A percentile compares a stretch with the other conserved stretches of the same genome.
Evolutionary conservation across 2,888 invertebrate species (phyloP).

Genomic region (Linnaemya tessellans): DNA sequence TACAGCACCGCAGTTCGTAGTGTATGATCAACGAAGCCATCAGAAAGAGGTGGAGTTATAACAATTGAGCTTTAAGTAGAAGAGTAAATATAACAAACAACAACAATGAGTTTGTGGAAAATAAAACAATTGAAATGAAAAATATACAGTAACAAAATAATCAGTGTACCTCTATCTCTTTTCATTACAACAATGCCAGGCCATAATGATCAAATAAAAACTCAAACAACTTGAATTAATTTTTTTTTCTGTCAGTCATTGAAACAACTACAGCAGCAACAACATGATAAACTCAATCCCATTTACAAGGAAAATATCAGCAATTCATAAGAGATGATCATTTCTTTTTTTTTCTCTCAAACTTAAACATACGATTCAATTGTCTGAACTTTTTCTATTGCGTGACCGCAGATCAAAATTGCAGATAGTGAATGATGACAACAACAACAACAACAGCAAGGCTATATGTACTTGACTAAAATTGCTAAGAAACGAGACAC

Average conservation of each 20-base stretch:
- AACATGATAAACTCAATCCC: conserved; percentile 10
- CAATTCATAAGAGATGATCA: conserved; percentile 28
- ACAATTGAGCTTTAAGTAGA: conserved; percentile 31
- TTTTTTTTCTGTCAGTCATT: conserved; percentile 35
- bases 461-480: not conserved
- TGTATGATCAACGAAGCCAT: conserved; percentile 8
- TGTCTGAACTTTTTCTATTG: conserved; percentile 22
- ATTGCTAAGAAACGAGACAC: conserved; percentile 4
- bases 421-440: conserved; percentile 45
- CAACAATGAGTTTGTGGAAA: conserved; percentile 5
- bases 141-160: conserved; percentile 23
- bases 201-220: conserved; percentile 13
- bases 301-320: conserved; percentile 20
- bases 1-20: conserved; percentile 12
- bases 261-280: conserved; percentile 1
- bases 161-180: conserved; percentile 63
- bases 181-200: conserved; percentile 27
- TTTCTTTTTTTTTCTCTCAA: not conserved
- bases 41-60: conserved; percentile 59
- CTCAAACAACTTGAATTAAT: not conserved
- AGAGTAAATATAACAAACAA: not conserved
- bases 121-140: conserved; percentile 47
- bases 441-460: conserved; percentile 1
- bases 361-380: not conserved
- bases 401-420: conserved; percentile 52